Percentiles rank a stretch among this genome's conserved stretches.
Conservation (phyloP, 2,888 invertebrate species). For the Resseliella maxima region DNA sequence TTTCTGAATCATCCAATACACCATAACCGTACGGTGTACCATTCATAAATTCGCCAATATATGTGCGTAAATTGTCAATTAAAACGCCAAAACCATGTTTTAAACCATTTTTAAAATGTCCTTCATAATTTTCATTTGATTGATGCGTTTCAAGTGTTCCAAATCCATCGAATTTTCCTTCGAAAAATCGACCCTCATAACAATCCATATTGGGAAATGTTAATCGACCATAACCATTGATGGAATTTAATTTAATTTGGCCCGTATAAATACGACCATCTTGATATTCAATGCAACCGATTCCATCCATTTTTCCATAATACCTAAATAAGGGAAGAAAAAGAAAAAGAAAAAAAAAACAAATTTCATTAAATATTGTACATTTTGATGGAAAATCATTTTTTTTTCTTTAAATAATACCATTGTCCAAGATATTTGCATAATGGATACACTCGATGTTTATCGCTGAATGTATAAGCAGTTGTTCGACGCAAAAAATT, state of each 20-base stretch:
- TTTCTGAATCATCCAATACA: slow-evolving; percentile 86
- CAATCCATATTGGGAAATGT: slow-evolving; percentile 69
- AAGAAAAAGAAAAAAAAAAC: too few species aligned
- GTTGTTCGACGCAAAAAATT: slow-evolving; percentile 71
- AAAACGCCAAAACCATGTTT: slow-evolving; percentile 88
- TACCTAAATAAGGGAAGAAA: too few species aligned
- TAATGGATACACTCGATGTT: slow-evolving; percentile 78
- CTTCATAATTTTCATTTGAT: slow-evolving; percentile 86
- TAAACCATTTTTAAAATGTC: slow-evolving; percentile 85
- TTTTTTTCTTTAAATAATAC: too few species aligned
- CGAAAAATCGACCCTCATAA: slow-evolving; percentile 77
- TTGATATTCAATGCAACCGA: slow-evolving; percentile 83
- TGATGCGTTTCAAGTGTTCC: slow-evolving; percentile 74
- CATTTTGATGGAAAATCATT: too few species aligned
- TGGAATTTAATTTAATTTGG: slow-evolving; percentile 74
- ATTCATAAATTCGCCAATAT: slow-evolving; percentile 88
- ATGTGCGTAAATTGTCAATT: slow-evolving; percentile 83
- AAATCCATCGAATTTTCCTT: slow-evolving; percentile 84
- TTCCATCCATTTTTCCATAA: slow-evolving; percentile 83
- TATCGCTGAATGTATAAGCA: slow-evolving; percentile 76
- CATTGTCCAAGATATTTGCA: slow-evolving; percentile 85
- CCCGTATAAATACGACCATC: slow-evolving; percentile 86
- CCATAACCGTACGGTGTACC: slow-evolving; percentile 88
- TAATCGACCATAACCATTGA: slow-evolving; percentile 67
- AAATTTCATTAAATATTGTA: too few species aligned